Evolutionary conservation across 2,888 invertebrate species (phyloP).

Genomic region (Conistra vaccinii): DNA sequence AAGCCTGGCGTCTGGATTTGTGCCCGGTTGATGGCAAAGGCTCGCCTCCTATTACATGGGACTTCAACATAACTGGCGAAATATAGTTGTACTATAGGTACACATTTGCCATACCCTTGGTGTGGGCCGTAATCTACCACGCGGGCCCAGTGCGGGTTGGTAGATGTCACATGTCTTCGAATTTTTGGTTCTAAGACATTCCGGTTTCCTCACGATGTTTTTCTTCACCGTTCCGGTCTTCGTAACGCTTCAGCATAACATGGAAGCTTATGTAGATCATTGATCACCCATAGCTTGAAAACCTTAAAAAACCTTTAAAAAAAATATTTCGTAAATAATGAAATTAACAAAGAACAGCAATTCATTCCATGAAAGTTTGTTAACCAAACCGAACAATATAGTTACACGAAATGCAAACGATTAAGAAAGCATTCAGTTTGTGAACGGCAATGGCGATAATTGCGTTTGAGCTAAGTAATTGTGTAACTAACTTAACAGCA

Average conservation of each 20-base stretch:
- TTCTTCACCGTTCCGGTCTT: too few relatives aligned
- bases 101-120: too few relatives aligned
- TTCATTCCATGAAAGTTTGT: constrained; percentile 15
- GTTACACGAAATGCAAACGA: constrained; percentile 15
- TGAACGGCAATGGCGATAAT: constrained; percentile 34
- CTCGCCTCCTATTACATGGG: too few relatives aligned
- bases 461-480: constrained; percentile 26
- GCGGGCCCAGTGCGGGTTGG: too few relatives aligned
- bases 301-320: constrained; percentile 3
- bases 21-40: too few relatives aligned
- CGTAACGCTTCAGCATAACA: not conserved
- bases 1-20: too few relatives aligned
- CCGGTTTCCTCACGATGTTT: too few relatives aligned
- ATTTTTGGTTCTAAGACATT: too few relatives aligned
- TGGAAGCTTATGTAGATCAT: not conserved
- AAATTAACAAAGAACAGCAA: constrained; percentile 5
- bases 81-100: too few relatives aligned
- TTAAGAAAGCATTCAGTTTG: constrained; percentile 42
- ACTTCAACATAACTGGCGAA: too few relatives aligned
- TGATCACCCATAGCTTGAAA: not conserved
- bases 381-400: constrained; percentile 18
- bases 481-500: constrained; percentile 32
- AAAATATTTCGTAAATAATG: not conserved
- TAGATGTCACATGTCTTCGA: too few relatives aligned
- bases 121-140: too few relatives aligned